phyloP scores from a whole-genome alignment of 1,140 invertebrate species.

The Zaprionus vittiger region DNA sequence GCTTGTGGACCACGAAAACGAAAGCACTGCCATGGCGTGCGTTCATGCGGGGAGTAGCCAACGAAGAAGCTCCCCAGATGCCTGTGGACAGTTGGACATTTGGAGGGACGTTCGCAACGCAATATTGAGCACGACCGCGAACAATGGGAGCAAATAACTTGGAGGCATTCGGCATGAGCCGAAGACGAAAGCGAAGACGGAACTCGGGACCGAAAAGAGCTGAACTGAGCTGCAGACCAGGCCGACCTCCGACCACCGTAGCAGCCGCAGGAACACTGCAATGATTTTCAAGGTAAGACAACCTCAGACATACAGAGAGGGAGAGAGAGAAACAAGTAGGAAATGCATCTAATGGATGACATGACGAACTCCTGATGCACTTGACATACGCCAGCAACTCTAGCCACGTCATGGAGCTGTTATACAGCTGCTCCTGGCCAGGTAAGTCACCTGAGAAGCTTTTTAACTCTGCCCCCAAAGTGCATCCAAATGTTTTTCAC shows the following conservation, averaged over 20 bases:
- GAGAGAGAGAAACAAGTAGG: background rate
- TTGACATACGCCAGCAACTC: background rate
- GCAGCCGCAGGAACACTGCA: constrained; percentile 65
- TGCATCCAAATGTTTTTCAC: background rate
- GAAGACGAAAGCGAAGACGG: constrained; percentile 24
- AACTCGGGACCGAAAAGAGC: background rate
- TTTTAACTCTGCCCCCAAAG: background rate
- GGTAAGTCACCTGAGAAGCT: background rate
- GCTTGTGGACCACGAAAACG: constrained; percentile 52
- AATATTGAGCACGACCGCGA: constrained; percentile 80
- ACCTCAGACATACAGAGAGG: constrained; percentile 21
- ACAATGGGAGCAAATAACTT: constrained; percentile 82
- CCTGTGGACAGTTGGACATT: background rate
- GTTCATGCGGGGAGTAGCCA: constrained; percentile 30
- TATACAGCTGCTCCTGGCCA: background rate
- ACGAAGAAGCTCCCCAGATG: constrained; percentile 19
- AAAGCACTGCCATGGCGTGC: constrained; percentile 54
- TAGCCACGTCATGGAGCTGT: background rate
- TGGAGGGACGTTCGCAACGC: constrained; percentile 46
- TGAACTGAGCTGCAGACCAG: background rate
- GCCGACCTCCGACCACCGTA: constrained; percentile 66
- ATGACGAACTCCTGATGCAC: constrained; percentile 40
- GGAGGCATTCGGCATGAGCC: constrained; percentile 67
- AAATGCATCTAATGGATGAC: constrained; percentile 21
- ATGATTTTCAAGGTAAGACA: constrained; percentile 80